Base-by-base conservation (phyloP, 2,888 invertebrate genomes). In the Pterostichus madidus region DNA sequence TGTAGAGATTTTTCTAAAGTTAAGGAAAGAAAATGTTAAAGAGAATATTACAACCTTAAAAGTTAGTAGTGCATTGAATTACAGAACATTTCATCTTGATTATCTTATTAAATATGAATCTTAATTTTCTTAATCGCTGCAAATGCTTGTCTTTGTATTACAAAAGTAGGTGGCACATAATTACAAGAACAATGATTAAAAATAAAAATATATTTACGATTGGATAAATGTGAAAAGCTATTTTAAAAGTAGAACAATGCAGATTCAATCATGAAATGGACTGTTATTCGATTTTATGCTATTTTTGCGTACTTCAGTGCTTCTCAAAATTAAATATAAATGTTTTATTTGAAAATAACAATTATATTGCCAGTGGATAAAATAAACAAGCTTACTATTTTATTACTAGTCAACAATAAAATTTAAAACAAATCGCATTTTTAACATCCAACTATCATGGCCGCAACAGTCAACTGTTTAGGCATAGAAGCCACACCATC, bases 101-200 rank as follows among this genome's bases (percentile, higher is more conserved):
- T 71, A 71, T 71, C 44, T 71, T 71, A 71, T 71, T 71, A 71
- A 71, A 71, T 71, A 71, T 71, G 68, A 71, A 71, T 71, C 44
- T 71, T 71, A 71, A 71, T 71, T 71, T 44, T 71, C 44, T 44
- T 44, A 71, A 71, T 39, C 44, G 44, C 46, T 44, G 44, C 15
- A 71, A 71, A 71, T 71, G 44, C 68, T 44, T 44, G 68, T 71
- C 68, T 44, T 71, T 71, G 68, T 71, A 71, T 44, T 71, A 7
- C 44, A 44, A 39, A 71, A 71, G 68, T 71, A 71, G 68, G 44
- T 71, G 11, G 46, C 24, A 44, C 46, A 71, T 71, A 71, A 71
- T 71, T 71, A 17, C 24, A 44, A 71, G 68, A 56, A 10, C 10
- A 11, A 11, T 44, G 39, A 71, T 71, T 71, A 71, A 44, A 59